Evolutionary conservation across 1,140 invertebrate species (phyloP), one percentile per base, ranked within the genome.

Genomic region (Hycleus phaleratus): DNA sequence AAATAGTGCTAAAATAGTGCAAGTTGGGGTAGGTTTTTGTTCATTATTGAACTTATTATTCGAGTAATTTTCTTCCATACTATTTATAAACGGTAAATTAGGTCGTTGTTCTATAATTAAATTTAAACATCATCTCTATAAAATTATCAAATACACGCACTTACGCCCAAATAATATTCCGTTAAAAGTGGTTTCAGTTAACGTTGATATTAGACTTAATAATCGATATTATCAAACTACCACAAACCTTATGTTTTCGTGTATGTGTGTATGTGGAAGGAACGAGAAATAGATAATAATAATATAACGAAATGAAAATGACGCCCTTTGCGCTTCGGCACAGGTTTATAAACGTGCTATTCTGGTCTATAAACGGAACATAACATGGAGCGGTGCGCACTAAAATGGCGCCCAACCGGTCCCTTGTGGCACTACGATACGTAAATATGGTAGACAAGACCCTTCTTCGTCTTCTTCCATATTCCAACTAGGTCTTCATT

Each of bases 331-430:
- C 63, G 60, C 61, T 59, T 64, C 67, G 61, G 63, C 64, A 62
- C 61, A 59, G 65, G 62, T 69, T 64, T 67, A 69, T 71, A 71
- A 70, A 69, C 61, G 68, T 53, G 62, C 68, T 61, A 67, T 68
- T 68, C 59, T 56, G 68, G 67, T 66, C 62, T 67, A 68, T 68
- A 71, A 71, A 68, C 65, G 69, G 62, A 60, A 67, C 69, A 68
- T 71, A 71, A 71, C 67, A 67, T 68, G 62, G 65, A 68, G 65
- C 64, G 63, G 60, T 61, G 62, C 60, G 60, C 59, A 61, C 49
- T 62, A 65, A 65, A 68, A 67, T 65, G 64, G 66, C 64, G 61
- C 50, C 64, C 61, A 58, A 68, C 61, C 61, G 61, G 56, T 67
- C 65, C 63, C 65, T 65, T 63, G 65, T 50, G 65, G 63, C 57